Conservation (phyloP, 2,797 vertebrate genomes). For the Tapera naevia region DNA sequence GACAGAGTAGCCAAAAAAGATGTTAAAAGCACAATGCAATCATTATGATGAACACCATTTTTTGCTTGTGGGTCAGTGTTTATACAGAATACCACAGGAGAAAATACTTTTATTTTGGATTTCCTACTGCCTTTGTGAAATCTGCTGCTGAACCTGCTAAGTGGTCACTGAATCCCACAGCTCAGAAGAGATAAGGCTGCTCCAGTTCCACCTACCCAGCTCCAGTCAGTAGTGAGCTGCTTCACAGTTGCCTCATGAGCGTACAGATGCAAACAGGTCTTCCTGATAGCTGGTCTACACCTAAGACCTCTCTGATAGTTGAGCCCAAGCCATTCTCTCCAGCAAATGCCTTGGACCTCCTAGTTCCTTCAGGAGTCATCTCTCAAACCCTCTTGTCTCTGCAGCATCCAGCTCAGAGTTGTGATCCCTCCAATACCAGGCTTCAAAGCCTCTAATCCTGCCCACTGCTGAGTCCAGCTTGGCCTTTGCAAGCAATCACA, state of each 20-base stretch:
- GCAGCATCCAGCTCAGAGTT: background rate
- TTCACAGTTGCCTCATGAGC: background rate
- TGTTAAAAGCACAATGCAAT: background rate
- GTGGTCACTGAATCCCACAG: background rate
- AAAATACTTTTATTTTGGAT: background rate
- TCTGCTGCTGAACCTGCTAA: background rate
- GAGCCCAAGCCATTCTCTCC: background rate
- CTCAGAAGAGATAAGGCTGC: background rate
- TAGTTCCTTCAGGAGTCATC: background rate
- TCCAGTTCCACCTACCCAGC: fast-evolving
- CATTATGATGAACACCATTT: background rate
- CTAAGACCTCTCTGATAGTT: background rate
- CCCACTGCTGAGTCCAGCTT: background rate
- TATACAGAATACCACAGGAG: background rate
- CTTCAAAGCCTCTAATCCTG: background rate
- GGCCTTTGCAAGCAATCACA: background rate
- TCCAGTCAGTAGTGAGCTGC: background rate
- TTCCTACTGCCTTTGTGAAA: background rate
- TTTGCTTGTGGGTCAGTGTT: background rate
- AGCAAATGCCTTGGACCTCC: background rate
- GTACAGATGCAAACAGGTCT: background rate
- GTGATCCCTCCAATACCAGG: background rate
- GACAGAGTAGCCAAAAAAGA: background rate
- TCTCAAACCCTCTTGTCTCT: background rate
- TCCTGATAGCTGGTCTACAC: background rate